These are phyloP conservation scores for Axea sp. DNA, from an alignment of 2,888 invertebrate species.

Conservation along the genomic window DNA sequence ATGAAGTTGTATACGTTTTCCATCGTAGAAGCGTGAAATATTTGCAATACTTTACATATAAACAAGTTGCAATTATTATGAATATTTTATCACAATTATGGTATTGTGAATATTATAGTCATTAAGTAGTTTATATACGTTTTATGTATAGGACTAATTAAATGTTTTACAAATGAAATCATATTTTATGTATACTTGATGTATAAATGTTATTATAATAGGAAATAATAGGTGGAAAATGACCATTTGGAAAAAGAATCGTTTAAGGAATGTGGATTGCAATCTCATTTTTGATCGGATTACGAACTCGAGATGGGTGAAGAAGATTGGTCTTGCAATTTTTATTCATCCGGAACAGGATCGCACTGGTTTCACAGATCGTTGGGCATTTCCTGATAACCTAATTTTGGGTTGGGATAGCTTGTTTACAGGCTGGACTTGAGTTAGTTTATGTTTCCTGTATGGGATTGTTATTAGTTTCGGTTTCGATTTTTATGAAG, in stretches of 20 bases:
- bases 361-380: not conserved
- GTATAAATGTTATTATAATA: too few species aligned
- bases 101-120: too few species aligned
- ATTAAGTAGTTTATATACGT: too few species aligned
- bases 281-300: not conserved
- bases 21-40: too few species aligned
- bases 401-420: conserved; percentile 27
- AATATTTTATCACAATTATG: too few species aligned
- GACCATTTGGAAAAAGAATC: not conserved
- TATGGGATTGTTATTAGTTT: conserved; percentile 16
- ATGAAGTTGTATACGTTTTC: too few species aligned
- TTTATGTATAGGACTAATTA: too few species aligned
- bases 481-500: not conserved
- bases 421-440: not conserved
- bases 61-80: too few species aligned
- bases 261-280: conserved; percentile 10
- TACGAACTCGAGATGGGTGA: not conserved
- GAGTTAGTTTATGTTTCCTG: conserved; percentile 31
- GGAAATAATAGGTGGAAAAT: conserved; percentile 13
- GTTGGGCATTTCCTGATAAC: conserved; percentile 31
- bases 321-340: not conserved
- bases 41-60: too few species aligned
- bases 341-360: not conserved
- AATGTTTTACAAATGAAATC: too few species aligned
- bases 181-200: too few species aligned